phyloP scores from a whole-genome alignment of 2,113 vertebrate species.

The Pogona vitticeps region DNA sequence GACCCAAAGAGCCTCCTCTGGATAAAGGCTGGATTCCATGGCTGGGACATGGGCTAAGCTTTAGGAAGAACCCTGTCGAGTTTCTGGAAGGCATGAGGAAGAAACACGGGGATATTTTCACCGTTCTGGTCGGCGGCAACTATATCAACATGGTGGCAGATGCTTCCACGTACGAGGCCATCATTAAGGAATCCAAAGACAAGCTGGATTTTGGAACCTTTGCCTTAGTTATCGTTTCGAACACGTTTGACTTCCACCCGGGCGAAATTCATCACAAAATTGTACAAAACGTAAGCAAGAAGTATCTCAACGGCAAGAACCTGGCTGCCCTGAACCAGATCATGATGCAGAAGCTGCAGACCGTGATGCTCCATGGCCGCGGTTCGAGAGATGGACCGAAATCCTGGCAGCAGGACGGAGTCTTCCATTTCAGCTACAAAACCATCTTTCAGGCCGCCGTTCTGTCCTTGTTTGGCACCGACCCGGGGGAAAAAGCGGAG shows the following conservation, averaged over 20 bases:
- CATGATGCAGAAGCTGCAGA: constrained; percentile 82
- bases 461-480: constrained; percentile 79
- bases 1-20: constrained; percentile 81
- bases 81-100: constrained; percentile 80
- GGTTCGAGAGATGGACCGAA: constrained; percentile 20
- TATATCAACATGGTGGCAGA: constrained; percentile 86
- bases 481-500: background rate
- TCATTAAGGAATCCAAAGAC: constrained; percentile 76
- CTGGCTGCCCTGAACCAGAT: constrained; percentile 76
- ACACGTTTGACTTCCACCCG: constrained; percentile 64
- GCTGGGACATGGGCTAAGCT: constrained; percentile 84
- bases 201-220: constrained; percentile 80
- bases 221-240: constrained; percentile 67
- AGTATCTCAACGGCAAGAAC: constrained; percentile 79
- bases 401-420: constrained; percentile 75
- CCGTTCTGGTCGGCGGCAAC: constrained; percentile 79
- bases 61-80: constrained; percentile 74
- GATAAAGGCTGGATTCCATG: constrained; percentile 85
- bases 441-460: constrained; percentile 83
- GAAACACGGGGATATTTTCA: constrained; percentile 86
- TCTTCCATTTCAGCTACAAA: constrained; percentile 83
- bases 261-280: constrained; percentile 40
- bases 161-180: constrained; percentile 76
- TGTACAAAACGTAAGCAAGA: constrained; percentile 69
- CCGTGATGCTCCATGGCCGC: constrained; percentile 72